phyloP scores from a whole-genome alignment of 2,797 vertebrate genomes.

The Molossus alvarezi region DNA sequence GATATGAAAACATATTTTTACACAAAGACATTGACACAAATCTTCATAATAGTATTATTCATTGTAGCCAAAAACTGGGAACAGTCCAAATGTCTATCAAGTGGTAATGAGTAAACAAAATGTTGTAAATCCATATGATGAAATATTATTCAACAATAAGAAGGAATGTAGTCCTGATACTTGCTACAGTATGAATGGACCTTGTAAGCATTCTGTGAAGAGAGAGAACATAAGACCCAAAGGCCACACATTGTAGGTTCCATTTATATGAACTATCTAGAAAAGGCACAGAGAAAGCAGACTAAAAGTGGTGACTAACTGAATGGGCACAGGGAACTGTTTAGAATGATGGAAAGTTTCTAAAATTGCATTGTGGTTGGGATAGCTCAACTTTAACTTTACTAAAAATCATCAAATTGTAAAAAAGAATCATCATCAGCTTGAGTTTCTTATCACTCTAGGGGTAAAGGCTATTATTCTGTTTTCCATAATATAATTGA shows the following conservation, averaged over 20 bases:
- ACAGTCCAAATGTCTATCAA: background rate
- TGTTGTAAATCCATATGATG: background rate
- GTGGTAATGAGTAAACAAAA: background rate
- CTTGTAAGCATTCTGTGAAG: background rate
- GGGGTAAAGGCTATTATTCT: constrained; percentile 19
- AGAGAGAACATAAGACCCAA: background rate
- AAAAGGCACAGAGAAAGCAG: background rate
- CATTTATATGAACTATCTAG: constrained; percentile 21
- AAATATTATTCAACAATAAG: background rate
- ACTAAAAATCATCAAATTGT: background rate
- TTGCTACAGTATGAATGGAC: background rate
- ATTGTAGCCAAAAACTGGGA: background rate
- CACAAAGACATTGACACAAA: background rate
- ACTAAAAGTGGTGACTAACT: background rate
- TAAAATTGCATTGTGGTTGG: background rate
- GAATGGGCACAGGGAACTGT: background rate
- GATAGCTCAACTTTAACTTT: background rate
- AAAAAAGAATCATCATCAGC: background rate
- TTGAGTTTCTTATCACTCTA: constrained; percentile 3
- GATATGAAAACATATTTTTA: constrained; percentile 20
- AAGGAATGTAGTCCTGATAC: background rate
- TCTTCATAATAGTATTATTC: background rate
- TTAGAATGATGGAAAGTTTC: background rate
- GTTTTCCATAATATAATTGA: constrained; percentile 13
- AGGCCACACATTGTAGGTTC: background rate